Conservation (phyloP, 2,797 vertebrate genomes). For the Ispidina lecontei region DNA sequence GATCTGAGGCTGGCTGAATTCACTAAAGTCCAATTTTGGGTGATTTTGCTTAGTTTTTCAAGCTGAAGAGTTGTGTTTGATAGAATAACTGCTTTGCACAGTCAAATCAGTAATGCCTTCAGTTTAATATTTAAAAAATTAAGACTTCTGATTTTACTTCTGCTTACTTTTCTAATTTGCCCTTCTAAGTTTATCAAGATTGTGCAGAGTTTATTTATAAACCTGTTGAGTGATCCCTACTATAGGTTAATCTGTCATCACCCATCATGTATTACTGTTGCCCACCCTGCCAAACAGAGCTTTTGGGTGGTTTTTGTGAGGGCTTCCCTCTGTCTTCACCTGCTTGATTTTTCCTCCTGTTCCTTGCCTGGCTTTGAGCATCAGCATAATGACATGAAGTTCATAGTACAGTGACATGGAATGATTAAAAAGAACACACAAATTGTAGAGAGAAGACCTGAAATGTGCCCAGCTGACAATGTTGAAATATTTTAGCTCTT, state of each 20-base stretch:
- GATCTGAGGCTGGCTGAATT: neutral
- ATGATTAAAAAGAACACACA: neutral
- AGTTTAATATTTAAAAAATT: neutral
- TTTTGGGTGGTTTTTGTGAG: neutral
- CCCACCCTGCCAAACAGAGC: neutral
- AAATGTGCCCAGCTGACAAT: neutral
- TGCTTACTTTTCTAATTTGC: neutral
- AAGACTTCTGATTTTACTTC: neutral
- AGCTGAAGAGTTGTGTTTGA: neutral
- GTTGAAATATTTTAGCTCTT: neutral
- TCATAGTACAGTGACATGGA: neutral
- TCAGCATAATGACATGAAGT: neutral
- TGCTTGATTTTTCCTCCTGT: neutral
- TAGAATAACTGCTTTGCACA: neutral
- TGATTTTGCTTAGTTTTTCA: neutral
- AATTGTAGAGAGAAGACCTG: neutral
- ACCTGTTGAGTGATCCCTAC: neutral
- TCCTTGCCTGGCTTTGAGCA: neutral
- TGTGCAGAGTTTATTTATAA: neutral
- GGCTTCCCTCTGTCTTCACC: neutral
- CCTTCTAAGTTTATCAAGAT: rapidly evolving
- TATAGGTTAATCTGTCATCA: neutral
- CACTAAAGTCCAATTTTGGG: rapidly evolving
- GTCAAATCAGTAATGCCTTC: neutral
- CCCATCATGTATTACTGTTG: neutral